Percentiles rank a stretch among this genome's conserved stretches.
These are phyloP conservation scores for Stichodactyla mertensii DNA, from an alignment of 64 coral and sea anemone species.

Conservation along the genomic window DNA sequence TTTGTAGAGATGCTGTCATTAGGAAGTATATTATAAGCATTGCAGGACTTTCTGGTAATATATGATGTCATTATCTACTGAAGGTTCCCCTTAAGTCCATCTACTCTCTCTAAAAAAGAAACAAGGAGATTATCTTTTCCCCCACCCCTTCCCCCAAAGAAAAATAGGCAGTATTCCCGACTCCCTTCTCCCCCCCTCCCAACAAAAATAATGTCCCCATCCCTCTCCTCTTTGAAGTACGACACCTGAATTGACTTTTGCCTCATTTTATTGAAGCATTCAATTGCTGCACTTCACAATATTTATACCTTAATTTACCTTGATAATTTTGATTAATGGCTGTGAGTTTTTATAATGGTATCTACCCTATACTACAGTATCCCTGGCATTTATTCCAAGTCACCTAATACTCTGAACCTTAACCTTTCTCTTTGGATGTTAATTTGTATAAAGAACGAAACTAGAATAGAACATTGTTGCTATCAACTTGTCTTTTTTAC, in stretches of 20 bases:
- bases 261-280: conserved; percentile 15
- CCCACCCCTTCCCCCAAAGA: too few relatives aligned
- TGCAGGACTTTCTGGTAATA: too few relatives aligned
- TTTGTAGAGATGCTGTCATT: conserved; percentile 72
- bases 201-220: too few relatives aligned
- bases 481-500: background rate
- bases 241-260: background rate
- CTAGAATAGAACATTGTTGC: background rate
- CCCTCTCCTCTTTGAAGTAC: too few relatives aligned
- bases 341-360: background rate
- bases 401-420: background rate
- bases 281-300: background rate
- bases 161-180: too few relatives aligned
- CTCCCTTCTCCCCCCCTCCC: too few relatives aligned
- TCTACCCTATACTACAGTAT: background rate
- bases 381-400: background rate
- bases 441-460: background rate
- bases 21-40: conserved; percentile 72
- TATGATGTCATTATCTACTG: too few relatives aligned
- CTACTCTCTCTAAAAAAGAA: too few relatives aligned
- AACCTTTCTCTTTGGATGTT: background rate
- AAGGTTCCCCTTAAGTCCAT: too few relatives aligned
- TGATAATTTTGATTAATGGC: background rate
- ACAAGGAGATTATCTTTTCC: too few relatives aligned
- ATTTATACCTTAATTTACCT: background rate